phyloP scores from a whole-genome alignment of 2,113 vertebrate species.

The Zosterops hypoxanthus region DNA sequence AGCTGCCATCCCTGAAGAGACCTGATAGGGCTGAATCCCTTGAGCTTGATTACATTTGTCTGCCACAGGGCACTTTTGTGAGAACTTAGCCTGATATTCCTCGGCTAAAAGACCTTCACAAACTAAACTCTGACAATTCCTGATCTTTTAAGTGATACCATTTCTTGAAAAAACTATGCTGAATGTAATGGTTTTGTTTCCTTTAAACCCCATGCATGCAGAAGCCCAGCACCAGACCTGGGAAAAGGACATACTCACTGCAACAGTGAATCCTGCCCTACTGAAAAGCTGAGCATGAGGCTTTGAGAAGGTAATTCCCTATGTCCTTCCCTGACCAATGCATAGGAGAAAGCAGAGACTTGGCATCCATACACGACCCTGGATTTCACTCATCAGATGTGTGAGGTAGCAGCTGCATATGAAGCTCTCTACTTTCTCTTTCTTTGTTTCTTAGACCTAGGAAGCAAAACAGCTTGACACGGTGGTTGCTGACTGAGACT shows the following conservation, averaged over 20 bases:
- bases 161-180: neutral
- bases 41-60: neutral
- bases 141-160: neutral
- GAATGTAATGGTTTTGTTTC: neutral
- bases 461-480: neutral
- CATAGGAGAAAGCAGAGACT: neutral
- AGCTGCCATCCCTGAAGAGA: neutral
- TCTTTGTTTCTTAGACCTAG: neutral
- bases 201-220: neutral
- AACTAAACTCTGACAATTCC: neutral
- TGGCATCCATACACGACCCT: neutral
- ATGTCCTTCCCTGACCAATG: neutral
- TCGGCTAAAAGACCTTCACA: neutral
- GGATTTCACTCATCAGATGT: neutral
- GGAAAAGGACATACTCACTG: neutral
- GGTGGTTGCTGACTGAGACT: neutral
- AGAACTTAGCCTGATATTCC: neutral
- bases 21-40: neutral
- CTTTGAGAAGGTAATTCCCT: neutral
- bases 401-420: accelerated
- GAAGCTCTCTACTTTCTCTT: neutral
- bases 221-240: neutral
- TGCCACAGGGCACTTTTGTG: neutral
- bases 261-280: neutral
- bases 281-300: neutral